Percentiles rank a stretch among this genome's conserved stretches.
phyloP scores from a whole-genome alignment of 2,797 vertebrate species.

The Cichlasoma orientale region DNA sequence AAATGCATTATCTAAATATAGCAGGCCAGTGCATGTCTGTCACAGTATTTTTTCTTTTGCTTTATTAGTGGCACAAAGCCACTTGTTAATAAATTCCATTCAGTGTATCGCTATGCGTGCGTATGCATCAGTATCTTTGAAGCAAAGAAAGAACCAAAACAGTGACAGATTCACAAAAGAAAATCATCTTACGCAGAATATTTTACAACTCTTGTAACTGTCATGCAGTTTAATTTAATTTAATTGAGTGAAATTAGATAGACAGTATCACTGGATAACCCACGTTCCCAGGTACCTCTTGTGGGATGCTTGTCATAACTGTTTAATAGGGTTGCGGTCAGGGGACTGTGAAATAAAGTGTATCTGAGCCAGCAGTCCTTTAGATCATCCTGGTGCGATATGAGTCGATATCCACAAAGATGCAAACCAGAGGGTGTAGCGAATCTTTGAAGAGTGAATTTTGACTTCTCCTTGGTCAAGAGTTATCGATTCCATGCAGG shows the following conservation, averaged over 20 bases:
- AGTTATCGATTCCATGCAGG: background rate
- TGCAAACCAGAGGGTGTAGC: background rate
- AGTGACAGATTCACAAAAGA: background rate
- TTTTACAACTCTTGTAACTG: background rate
- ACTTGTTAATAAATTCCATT: slow-evolving; percentile 2
- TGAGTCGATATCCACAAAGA: background rate
- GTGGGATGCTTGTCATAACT: background rate
- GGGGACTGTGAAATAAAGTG: background rate
- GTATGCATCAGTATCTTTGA: background rate
- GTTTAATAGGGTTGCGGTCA: background rate
- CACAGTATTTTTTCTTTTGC: background rate
- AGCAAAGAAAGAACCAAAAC: background rate
- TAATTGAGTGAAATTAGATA: background rate
- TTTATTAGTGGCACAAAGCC: background rate
- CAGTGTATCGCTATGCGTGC: background rate
- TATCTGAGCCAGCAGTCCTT: background rate
- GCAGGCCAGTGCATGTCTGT: background rate
- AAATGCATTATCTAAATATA: slow-evolving; percentile 29
- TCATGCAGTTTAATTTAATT: background rate
- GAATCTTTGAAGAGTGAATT: background rate
- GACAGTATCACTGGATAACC: too few relatives aligned
- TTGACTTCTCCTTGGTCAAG: background rate
- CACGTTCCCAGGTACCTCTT: background rate
- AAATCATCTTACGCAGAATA: background rate
- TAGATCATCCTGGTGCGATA: background rate